phyloP scores from a whole-genome alignment of 2,888 invertebrate genomes.

The Notodonta dromedarius region DNA sequence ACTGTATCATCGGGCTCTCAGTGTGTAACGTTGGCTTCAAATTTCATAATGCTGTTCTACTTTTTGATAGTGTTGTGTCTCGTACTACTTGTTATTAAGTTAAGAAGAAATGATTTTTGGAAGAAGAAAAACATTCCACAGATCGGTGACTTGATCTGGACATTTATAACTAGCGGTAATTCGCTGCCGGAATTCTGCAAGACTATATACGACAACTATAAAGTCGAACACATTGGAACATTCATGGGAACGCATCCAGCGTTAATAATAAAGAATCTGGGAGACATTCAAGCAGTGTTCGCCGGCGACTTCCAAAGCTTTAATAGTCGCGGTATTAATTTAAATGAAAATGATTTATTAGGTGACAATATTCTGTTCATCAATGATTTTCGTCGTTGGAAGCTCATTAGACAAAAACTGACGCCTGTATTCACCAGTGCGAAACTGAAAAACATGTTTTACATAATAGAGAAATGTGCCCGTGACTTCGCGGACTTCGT shows the following conservation, averaged over 20 bases:
- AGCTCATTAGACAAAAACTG: constrained; percentile 64
- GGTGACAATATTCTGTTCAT: constrained; percentile 61
- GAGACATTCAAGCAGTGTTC: constrained; percentile 59
- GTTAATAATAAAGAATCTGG: constrained; percentile 54
- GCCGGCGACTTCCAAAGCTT: constrained; percentile 62
- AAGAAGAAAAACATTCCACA: constrained; percentile 54
- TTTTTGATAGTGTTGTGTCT: constrained; percentile 1
- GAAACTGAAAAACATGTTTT: constrained; percentile 71
- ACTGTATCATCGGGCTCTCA: constrained; percentile 13
- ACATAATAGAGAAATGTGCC: constrained; percentile 59
- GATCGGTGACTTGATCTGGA: constrained; percentile 42
- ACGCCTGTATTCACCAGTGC: constrained; percentile 65
- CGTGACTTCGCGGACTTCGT: constrained; percentile 57
- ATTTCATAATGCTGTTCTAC: constrained; percentile 21
- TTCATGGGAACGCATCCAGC: constrained; percentile 49
- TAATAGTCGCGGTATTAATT: constrained; percentile 52
- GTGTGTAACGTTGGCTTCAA: constrained; percentile 3
- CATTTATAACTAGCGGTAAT: constrained; percentile 51
- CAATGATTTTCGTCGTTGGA: constrained; percentile 63
- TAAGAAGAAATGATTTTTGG: constrained; percentile 56
- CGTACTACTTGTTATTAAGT: constrained; percentile 15
- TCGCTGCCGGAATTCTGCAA: constrained; percentile 58
- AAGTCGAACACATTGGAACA: constrained; percentile 50
- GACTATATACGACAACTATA: constrained; percentile 53
- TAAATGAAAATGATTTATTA: constrained; percentile 55